Evolutionary conservation across 2,113 vertebrate species (phyloP).

Genomic region (Chitala chitala): DNA sequence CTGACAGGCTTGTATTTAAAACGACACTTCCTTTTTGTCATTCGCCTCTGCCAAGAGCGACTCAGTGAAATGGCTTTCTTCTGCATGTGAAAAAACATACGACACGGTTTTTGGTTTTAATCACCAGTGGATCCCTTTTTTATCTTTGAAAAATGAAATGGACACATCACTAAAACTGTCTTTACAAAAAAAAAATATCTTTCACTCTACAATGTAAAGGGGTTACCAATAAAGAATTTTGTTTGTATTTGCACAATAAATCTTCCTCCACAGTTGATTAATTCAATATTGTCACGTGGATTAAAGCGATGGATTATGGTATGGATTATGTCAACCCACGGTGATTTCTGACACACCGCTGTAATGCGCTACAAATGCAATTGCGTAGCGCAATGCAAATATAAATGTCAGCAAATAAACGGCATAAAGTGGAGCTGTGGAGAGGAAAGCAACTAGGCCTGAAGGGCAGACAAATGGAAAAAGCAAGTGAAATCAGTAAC

Average conservation of each 20-base stretch:
- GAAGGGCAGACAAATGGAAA: background rate
- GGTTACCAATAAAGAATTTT: slow-evolving; percentile 20
- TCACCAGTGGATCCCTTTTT: slow-evolving; percentile 10
- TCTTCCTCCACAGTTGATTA: slow-evolving; percentile 9
- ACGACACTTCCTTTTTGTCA: slow-evolving; percentile 37
- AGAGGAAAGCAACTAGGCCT: background rate
- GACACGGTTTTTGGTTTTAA: slow-evolving; percentile 31
- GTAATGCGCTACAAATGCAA: background rate
- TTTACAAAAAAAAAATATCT: background rate
- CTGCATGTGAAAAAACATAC: slow-evolving; percentile 17
- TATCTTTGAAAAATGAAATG: slow-evolving; percentile 21
- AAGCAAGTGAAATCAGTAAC: slow-evolving; percentile 20
- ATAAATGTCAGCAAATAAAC: slow-evolving; percentile 14
- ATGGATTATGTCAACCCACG: background rate
- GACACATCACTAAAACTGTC: slow-evolving; percentile 24
- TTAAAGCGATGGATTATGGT: background rate
- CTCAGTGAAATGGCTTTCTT: slow-evolving; percentile 27
- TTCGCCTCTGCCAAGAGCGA: slow-evolving; percentile 29
- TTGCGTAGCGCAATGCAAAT: background rate
- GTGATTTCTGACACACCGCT: background rate
- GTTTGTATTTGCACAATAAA: slow-evolving; percentile 9
- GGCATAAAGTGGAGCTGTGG: background rate
- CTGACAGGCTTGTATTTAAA: slow-evolving; percentile 31
- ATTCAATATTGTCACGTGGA: background rate
- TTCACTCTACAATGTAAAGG: background rate